These are phyloP conservation scores for Luscinia megarhynchos DNA, from an alignment of 2,797 vertebrate species.

Conservation along the genomic window DNA sequence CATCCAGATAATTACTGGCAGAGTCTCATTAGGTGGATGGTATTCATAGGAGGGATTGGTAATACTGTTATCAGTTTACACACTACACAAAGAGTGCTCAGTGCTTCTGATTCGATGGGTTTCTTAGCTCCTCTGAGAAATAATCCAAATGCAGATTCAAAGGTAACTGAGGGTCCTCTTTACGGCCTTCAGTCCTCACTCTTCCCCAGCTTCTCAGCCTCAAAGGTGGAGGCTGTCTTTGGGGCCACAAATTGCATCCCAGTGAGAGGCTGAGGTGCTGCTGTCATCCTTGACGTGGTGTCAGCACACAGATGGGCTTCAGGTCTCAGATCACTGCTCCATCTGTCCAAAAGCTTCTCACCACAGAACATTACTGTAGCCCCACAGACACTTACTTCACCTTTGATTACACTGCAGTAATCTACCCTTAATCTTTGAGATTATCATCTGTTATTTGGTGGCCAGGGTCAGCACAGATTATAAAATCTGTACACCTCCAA, in stretches of 20 bases:
- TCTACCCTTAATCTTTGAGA: not conserved
- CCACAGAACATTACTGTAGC: not conserved
- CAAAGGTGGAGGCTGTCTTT: not conserved
- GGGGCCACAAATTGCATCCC: fast-evolving
- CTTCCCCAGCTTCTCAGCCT: not conserved
- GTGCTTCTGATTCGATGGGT: not conserved
- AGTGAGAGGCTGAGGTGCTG: not conserved
- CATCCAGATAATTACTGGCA: not conserved
- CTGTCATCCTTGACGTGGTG: fast-evolving
- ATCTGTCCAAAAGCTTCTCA: not conserved
- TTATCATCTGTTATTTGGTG: not conserved
- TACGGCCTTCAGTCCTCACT: not conserved
- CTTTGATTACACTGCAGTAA: not conserved
- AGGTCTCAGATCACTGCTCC: not conserved
- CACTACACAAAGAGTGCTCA: not conserved
- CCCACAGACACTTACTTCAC: not conserved
- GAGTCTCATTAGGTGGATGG: not conserved
- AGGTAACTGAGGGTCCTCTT: not conserved
- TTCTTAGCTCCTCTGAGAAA: not conserved
- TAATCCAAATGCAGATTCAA: not conserved
- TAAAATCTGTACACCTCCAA: not conserved
- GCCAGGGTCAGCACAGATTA: not conserved
- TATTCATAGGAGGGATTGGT: not conserved
- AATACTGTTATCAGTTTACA: not conserved
- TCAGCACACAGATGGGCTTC: fast-evolving